phyloP scores from a whole-genome alignment of 2,113 vertebrate genomes.

The Oxygymnocypris stewartii region DNA sequence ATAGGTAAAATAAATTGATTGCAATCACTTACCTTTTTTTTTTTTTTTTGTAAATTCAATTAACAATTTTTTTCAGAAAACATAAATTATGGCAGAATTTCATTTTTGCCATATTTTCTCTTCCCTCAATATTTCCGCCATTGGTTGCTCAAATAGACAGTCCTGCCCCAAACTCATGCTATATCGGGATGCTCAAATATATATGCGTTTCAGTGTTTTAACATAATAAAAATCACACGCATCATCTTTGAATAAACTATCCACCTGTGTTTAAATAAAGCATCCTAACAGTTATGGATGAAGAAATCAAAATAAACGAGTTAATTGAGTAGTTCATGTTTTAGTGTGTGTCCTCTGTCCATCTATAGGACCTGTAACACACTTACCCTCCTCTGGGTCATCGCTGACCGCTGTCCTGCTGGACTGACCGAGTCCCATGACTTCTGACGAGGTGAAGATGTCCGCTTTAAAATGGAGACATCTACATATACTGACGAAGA shows the following conservation, averaged over 20 bases:
- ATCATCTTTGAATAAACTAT: neutral
- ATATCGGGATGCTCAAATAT: neutral
- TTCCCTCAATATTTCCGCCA: neutral
- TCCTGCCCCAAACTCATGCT: neutral
- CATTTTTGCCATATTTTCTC: neutral
- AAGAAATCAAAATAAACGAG: neutral
- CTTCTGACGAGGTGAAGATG: slow-evolving; percentile 43
- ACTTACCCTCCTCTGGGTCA: slow-evolving; percentile 86
- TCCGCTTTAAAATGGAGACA: slow-evolving; percentile 59
- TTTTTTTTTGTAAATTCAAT: no score
- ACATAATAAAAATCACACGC: neutral
- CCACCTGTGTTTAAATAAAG: neutral
- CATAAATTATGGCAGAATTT: no score
- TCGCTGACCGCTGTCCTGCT: slow-evolving; percentile 79
- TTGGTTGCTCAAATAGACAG: neutral
- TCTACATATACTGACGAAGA: neutral
- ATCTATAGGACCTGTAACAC: neutral
- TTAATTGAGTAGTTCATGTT: neutral
- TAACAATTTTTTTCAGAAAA: no score
- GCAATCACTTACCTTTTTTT: no score
- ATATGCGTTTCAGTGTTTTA: neutral
- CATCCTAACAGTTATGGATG: neutral
- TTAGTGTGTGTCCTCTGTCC: neutral
- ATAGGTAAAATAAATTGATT: no score
- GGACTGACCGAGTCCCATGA: slow-evolving; percentile 91